A percentile compares a stretch with the other conserved stretches of the same genome.
Conservation (phyloP, 2,888 invertebrate species). For the Adela reaumurella region DNA sequence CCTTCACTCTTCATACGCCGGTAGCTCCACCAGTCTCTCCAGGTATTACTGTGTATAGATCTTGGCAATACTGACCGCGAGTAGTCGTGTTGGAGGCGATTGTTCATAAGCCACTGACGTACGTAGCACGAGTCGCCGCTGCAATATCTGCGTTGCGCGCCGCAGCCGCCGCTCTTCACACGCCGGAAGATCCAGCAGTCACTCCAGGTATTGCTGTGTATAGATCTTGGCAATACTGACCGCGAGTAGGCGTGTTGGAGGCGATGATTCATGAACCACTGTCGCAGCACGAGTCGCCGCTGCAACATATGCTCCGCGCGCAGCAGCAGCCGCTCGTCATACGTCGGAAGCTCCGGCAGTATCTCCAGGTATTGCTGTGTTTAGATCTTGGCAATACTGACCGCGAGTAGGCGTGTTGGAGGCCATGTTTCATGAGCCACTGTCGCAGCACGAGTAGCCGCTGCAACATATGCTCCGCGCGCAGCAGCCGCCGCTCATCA, state of each 20-base stretch:
- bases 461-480: slow-evolving; percentile 77
- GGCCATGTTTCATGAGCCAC: slow-evolving; percentile 74
- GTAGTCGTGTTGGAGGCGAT: slow-evolving; percentile 69
- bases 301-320: slow-evolving; percentile 77
- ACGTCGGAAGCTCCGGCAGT: slow-evolving; percentile 76
- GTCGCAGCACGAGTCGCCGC: slow-evolving; percentile 78
- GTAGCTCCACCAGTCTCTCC: slow-evolving; percentile 62
- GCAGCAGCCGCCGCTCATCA: slow-evolving; percentile 78
- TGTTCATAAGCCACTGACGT: slow-evolving; percentile 82
- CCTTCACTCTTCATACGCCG: slow-evolving; percentile 79
- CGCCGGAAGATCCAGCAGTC: slow-evolving; percentile 75
- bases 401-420: slow-evolving; percentile 73
- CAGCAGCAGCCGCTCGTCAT: slow-evolving; percentile 79
- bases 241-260: slow-evolving; percentile 72
- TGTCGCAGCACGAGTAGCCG: slow-evolving; percentile 81
- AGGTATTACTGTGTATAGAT: slow-evolving; percentile 59
- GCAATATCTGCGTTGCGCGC: slow-evolving; percentile 74
- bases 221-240: too few relatives aligned
- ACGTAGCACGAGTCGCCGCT: slow-evolving; percentile 78
- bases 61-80: slow-evolving; percentile 63
- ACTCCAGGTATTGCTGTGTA: slow-evolving; percentile 67
- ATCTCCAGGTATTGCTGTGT: slow-evolving; percentile 68
- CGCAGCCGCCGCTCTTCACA: slow-evolving; percentile 81
- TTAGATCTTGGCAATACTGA: too few relatives aligned
- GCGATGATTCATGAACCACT: slow-evolving; percentile 76